phyloP scores from a whole-genome alignment of 2,888 invertebrate genomes.

The Vanessa cardui region DNA sequence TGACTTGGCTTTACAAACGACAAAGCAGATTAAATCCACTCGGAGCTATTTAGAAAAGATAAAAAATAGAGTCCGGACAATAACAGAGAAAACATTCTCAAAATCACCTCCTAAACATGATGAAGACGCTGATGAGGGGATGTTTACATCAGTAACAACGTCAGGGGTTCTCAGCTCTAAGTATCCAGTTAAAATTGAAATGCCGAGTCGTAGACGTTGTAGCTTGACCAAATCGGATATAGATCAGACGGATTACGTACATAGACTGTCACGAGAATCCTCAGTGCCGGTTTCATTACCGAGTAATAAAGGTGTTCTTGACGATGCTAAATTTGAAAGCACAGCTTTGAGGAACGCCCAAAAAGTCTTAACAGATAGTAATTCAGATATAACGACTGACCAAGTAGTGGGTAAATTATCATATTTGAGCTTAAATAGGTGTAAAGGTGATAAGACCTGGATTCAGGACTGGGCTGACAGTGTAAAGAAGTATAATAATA shows the following conservation, averaged over 20 bases:
- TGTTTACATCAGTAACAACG: constrained; percentile 88
- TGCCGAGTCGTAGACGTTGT: constrained; percentile 71
- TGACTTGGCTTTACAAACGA: constrained; percentile 73
- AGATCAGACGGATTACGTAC: constrained; percentile 84
- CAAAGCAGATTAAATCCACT: constrained; percentile 78
- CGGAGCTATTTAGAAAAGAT: constrained; percentile 84
- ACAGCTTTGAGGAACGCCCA: constrained; percentile 70
- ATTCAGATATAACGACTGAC: constrained; percentile 60
- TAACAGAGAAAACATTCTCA: constrained; percentile 80
- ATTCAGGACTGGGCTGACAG: constrained; percentile 86
- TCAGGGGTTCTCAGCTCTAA: constrained; percentile 86
- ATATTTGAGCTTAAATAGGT: constrained; percentile 73
- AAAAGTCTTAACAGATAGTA: constrained; percentile 63
- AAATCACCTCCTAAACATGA: constrained; percentile 76
- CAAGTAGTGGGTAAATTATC: constrained; percentile 72
- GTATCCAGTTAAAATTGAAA: constrained; percentile 58
- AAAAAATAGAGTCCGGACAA: constrained; percentile 82
- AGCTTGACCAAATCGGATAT: constrained; percentile 88
- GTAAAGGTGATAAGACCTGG: constrained; percentile 82
- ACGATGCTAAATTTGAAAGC: constrained; percentile 69
- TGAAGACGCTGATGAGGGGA: constrained; percentile 81
- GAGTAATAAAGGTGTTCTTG: constrained; percentile 55
- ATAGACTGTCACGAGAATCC: constrained; percentile 69
- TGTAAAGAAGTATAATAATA: constrained; percentile 79
- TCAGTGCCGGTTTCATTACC: constrained; percentile 74